Conservation (phyloP, 2,888 invertebrate species). For the Drosophila flavopinicola region DNA sequence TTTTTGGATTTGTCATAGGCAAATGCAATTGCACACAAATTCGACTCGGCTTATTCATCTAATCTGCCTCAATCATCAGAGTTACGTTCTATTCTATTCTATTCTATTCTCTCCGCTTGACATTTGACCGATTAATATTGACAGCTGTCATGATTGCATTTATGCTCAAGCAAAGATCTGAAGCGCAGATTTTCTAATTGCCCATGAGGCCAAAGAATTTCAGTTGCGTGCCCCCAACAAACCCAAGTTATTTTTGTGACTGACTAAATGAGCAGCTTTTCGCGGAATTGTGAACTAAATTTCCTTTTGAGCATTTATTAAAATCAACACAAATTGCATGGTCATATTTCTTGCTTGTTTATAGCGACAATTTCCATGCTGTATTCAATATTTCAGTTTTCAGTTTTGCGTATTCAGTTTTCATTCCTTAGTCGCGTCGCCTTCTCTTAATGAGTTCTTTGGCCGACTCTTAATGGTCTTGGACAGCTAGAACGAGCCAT, state of each 20-base stretch:
- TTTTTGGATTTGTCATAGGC: constrained; percentile 51
- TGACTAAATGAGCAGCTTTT: constrained; percentile 23
- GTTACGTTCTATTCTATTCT: too few species aligned
- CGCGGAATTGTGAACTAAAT: constrained; percentile 44
- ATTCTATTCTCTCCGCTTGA: constrained; percentile 44
- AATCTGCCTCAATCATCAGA: constrained; percentile 50
- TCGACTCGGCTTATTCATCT: constrained; percentile 62
- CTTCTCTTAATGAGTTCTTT: constrained; percentile 34
- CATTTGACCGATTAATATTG: constrained; percentile 75
- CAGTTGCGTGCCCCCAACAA: constrained; percentile 19
- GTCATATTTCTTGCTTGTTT: constrained; percentile 34
- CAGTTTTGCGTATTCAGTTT: constrained; percentile 54
- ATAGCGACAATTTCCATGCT: constrained; percentile 57
- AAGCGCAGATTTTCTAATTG: constrained; percentile 43
- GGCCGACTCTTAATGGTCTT: constrained; percentile 44
- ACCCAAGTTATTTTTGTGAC: constrained; percentile 2
- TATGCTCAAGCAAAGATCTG: constrained; percentile 54
- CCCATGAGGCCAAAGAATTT: constrained; percentile 31
- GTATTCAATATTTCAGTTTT: constrained; percentile 55
- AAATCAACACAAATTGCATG: constrained; percentile 28
- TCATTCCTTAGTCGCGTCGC: constrained; percentile 40
- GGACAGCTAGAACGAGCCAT: constrained; percentile 47
- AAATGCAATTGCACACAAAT: constrained; percentile 61
- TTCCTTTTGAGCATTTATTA: constrained; percentile 39
- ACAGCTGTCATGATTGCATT: constrained; percentile 75